Base-by-base conservation (phyloP, 1,140 invertebrate genomes). In the Drosophila rhopaloa region DNA sequence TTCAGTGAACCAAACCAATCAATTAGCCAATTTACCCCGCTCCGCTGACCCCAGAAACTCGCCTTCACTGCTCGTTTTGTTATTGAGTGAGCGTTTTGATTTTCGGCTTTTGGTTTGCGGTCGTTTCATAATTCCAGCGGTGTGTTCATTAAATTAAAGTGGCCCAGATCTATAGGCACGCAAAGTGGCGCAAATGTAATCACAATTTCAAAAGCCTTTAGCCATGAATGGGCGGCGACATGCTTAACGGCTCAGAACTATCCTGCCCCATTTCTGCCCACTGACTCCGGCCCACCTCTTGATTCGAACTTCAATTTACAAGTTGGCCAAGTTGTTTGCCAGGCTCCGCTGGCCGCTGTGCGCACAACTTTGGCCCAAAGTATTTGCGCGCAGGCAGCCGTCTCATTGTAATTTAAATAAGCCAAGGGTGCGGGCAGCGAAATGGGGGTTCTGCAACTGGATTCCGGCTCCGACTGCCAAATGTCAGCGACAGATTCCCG, bases 341-440 rank as follows among this genome's bases (percentile, higher is more conserved):
- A 82, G 63, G 61, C 67, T 77, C 53, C 73, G 60, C 46, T 62
- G 53, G 47, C 44, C 51, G 71, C 51, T 70, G 54, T 47, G 71
- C 54, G 46, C 41, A 48, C 61, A 68, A 79, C 58, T 60, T 80
- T 58, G 62, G 58, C 54, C 68, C 43, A 56, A 48, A 79, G 63
- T 57, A 75, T 74, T 68, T 55, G 65, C 61, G 57, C 57, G 60
- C 61, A 50, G 60, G 68, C 46, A 67, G 62, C 77, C 60, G 61
- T 65, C 83, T 83, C 68, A 88, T 89, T 88, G 83, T 88, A 88
- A 88, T 88, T 88, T 88, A 88, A 88, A 88, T 89, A 89, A 83
- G 83, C 76, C 70, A 37, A 37, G 38, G 43, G 53, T 7, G 29
- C 3, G 29, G 13, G 16, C 14, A 1, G 43, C 6, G 11, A 29